Evolutionary conservation across 2,113 vertebrate species (phyloP).

Genomic region (Sciurus niger): DNA sequence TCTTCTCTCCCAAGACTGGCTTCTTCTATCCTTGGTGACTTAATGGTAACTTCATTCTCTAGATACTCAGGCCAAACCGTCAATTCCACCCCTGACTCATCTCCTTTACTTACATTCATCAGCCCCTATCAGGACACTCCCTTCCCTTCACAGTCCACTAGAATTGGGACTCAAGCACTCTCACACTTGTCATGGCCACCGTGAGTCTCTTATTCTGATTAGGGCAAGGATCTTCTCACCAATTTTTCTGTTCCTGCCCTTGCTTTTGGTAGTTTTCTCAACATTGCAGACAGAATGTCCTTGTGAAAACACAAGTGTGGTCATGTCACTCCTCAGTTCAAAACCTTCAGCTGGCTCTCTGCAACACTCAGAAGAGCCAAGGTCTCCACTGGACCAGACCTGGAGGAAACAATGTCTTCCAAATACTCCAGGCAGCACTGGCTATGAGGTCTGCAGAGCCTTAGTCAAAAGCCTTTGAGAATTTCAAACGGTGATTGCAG

Average conservation of each 20-base stretch:
- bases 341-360: not conserved
- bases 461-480: not conserved
- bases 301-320: not conserved
- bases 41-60: not conserved
- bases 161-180: not conserved
- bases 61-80: not conserved
- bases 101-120: not conserved
- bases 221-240: not conserved
- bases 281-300: not conserved
- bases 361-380: not conserved
- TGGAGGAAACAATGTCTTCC: not conserved
- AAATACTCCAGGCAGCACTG: not conserved
- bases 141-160: accelerated
- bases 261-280: not conserved
- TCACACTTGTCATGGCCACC: too few species aligned
- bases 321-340: not conserved
- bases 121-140: not conserved
- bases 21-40: not conserved
- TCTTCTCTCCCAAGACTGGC: not conserved
- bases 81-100: not conserved
- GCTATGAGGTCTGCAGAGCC: not conserved
- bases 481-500: not conserved
- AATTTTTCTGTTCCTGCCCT: not conserved
- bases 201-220: not conserved
- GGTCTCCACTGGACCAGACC: not conserved